A percentile compares a stretch with the other conserved stretches of the same genome.
phyloP scores from a whole-genome alignment of 2,797 vertebrate genomes.

The Pipistrellus kuhlii region DNA sequence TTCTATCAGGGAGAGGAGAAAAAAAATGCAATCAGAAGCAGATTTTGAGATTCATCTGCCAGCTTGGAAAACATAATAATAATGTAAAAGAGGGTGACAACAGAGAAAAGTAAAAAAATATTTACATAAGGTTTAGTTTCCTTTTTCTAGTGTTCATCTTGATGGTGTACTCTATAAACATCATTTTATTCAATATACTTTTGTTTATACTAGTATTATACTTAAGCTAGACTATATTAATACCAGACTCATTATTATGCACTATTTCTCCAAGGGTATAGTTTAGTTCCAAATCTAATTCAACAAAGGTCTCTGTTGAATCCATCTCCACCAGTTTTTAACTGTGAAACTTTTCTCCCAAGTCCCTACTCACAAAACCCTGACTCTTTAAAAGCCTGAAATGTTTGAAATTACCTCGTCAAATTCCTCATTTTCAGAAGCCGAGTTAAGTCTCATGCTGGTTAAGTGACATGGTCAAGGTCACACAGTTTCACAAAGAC shows the following conservation, averaged over 20 bases:
- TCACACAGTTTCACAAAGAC: background rate
- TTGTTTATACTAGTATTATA: conserved; percentile 81
- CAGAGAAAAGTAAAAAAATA: conserved; percentile 17
- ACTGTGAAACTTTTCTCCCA: background rate
- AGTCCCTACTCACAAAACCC: background rate
- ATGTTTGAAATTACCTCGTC: conserved; percentile 1
- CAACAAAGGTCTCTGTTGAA: conserved; percentile 44
- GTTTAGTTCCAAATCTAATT: conserved; percentile 61
- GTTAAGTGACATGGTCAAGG: background rate
- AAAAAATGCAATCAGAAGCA: conserved; percentile 65
- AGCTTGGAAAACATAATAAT: conserved; percentile 68
- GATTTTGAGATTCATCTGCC: conserved; percentile 70
- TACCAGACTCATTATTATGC: conserved; percentile 77
- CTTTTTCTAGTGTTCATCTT: conserved; percentile 68
- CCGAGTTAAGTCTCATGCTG: background rate
- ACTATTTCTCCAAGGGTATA: conserved; percentile 67
- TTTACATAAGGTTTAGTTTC: conserved; percentile 78
- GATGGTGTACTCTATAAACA: conserved; percentile 74
- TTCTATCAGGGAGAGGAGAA: conserved; percentile 45
- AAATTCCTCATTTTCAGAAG: background rate
- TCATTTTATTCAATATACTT: conserved; percentile 80
- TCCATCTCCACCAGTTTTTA: conserved; percentile 22
- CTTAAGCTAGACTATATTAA: conserved; percentile 80
- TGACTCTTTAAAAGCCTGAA: background rate
- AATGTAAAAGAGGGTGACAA: conserved; percentile 64